Conservation (phyloP, 2,888 invertebrate species). For the Pristionchus mayeri region DNA sequence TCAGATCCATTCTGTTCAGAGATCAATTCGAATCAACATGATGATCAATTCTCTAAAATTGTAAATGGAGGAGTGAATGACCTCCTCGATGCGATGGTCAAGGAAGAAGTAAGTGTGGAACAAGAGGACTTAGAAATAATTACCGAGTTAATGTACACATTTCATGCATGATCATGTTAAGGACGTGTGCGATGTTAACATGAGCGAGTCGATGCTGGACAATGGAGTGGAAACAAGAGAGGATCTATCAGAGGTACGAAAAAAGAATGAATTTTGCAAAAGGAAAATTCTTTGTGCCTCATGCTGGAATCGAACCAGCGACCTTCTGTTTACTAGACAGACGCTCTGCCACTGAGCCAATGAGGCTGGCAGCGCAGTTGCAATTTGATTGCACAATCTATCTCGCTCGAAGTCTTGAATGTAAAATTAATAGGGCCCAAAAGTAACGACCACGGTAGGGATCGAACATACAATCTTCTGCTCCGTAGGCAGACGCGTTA, state of each 20-base stretch:
- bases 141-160: background rate
- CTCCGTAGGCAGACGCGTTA: slow-evolving; percentile 76
- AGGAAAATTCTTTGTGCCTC: slow-evolving; percentile 53
- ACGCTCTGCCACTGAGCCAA: slow-evolving; percentile 68
- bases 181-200: no score
- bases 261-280: background rate
- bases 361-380: slow-evolving; percentile 51
- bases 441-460: slow-evolving; percentile 65
- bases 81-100: background rate
- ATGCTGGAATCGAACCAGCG: slow-evolving; percentile 72
- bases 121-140: background rate
- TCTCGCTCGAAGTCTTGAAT: background rate
- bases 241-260: background rate
- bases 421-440: background rate
- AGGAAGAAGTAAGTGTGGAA: background rate
- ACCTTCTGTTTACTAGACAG: slow-evolving; percentile 70
- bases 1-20: background rate
- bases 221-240: background rate
- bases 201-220: background rate
- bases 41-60: no score
- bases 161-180: background rate
- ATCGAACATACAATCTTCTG: slow-evolving; percentile 77
- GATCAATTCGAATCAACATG: no score
- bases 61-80: background rate
- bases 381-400: background rate